Conservation (phyloP, 2,113 vertebrate genomes). For the Marmota monax region DNA sequence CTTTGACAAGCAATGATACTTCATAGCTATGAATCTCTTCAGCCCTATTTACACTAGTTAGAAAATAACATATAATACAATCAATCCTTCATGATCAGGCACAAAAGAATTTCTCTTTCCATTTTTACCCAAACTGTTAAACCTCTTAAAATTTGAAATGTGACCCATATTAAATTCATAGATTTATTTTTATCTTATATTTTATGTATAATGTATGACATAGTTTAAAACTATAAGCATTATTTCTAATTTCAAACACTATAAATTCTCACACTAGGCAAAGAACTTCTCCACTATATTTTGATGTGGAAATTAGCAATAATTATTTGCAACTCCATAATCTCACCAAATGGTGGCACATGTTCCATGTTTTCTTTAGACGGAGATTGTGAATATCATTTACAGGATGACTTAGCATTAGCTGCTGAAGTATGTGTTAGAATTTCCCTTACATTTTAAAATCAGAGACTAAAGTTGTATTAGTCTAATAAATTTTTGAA, state of each 20-base stretch:
- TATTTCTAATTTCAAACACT: not conserved
- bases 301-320: slow-evolving; percentile 46
- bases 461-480: not conserved
- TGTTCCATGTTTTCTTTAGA: slow-evolving; percentile 32
- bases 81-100: not conserved
- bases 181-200: not conserved
- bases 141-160: not conserved
- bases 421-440: not conserved
- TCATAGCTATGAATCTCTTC: not conserved
- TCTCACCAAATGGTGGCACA: slow-evolving; percentile 78
- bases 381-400: not conserved
- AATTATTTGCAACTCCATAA: slow-evolving; percentile 71
- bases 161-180: not conserved
- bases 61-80: not conserved
- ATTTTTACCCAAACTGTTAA: not conserved
- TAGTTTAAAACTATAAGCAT: not conserved
- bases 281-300: not conserved
- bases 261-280: not conserved
- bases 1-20: not conserved
- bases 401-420: not conserved
- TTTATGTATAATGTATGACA: not conserved
- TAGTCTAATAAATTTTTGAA: not conserved
- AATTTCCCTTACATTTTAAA: not conserved
- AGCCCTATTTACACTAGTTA: not conserved
- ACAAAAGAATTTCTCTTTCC: not conserved